Evolutionary conservation across 1,140 invertebrate genomes (phyloP).

Genomic region (Lordiphosa clarofinis): DNA sequence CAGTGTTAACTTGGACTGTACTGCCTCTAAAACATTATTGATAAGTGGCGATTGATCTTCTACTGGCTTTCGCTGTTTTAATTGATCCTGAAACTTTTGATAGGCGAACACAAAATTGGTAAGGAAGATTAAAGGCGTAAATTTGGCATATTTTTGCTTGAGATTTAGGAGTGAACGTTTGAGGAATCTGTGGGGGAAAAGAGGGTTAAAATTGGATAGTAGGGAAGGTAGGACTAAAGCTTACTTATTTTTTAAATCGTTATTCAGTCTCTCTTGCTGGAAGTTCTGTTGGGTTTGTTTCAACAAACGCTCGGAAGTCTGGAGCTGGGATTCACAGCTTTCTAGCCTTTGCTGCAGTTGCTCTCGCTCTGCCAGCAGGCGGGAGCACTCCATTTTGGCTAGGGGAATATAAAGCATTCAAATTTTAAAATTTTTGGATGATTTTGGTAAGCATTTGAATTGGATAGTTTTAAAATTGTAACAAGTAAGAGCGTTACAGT

Average conservation of each 20-base stretch:
- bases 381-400: constrained; percentile 63
- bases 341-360: constrained; percentile 39
- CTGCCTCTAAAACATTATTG: constrained; percentile 25
- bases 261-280: constrained; percentile 56
- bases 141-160: constrained; percentile 78
- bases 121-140: constrained; percentile 74
- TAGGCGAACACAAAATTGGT: constrained; percentile 73
- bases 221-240: too few species aligned
- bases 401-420: not conserved
- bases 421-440: not conserved
- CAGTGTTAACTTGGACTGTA: constrained; percentile 30
- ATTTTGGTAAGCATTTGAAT: too few species aligned
- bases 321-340: constrained; percentile 30
- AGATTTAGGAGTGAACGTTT: constrained; percentile 59
- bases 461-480: too few species aligned
- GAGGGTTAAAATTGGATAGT: not conserved
- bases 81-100: constrained; percentile 47
- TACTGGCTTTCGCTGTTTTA: constrained; percentile 24
- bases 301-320: constrained; percentile 26
- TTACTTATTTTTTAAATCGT: constrained; percentile 65
- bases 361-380: constrained; percentile 50
- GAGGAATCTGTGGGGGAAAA: constrained; percentile 55
- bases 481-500: too few species aligned
- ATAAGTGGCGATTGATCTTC: constrained; percentile 9
- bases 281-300: constrained; percentile 47